phyloP scores from a whole-genome alignment of 2,797 vertebrate genomes.

The Labroides dimidiatus region DNA sequence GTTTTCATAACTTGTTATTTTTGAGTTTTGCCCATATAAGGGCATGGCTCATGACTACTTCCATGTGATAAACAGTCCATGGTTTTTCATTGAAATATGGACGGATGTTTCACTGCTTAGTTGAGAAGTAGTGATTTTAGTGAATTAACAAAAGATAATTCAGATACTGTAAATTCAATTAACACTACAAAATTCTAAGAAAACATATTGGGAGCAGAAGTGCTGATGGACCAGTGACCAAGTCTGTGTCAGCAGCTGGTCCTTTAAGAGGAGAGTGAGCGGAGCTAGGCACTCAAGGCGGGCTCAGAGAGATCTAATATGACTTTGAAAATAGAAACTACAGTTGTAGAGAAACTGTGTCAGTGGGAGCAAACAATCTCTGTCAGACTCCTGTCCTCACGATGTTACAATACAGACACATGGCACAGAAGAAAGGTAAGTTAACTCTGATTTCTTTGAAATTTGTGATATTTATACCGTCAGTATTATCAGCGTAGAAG shows the following conservation, averaged over 20 bases:
- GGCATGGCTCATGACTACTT: no score
- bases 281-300: conserved; percentile 30
- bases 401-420: neutral
- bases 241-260: conserved; percentile 23
- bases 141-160: no score
- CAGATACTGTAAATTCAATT: no score
- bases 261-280: conserved; percentile 71
- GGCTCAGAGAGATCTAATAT: conserved; percentile 33
- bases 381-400: conserved; percentile 4
- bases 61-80: no score
- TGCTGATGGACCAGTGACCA: conserved; percentile 15
- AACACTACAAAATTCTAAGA: no score
- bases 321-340: conserved; percentile 63
- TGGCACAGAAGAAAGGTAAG: conserved; percentile 56
- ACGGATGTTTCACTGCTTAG: no score
- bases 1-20: no score
- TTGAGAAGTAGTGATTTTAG: no score
- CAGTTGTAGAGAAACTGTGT: conserved; percentile 37
- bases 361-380: conserved; percentile 29
- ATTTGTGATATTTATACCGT: conserved; percentile 14
- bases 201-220: neutral
- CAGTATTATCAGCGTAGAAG: neutral
- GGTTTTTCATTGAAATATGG: no score
- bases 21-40: no score
- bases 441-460: conserved; percentile 33